Percentiles rank a stretch among this genome's conserved stretches.
Conservation (phyloP, 2,113 vertebrate genomes). For the Gallinago jamesoni region DNA sequence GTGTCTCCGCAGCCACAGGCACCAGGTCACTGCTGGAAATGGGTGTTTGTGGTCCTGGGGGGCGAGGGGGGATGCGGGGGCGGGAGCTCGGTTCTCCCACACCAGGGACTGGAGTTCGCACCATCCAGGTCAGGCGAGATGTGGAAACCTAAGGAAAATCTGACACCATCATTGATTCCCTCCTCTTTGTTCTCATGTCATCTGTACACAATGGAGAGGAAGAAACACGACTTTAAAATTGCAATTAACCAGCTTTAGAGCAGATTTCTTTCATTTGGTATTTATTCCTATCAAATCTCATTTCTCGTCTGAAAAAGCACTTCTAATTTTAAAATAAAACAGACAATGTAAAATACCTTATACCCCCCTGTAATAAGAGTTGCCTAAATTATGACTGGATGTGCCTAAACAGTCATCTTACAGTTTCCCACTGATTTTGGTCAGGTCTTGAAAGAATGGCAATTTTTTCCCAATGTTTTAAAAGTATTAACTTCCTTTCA, state of each 20-base stretch:
- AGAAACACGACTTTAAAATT: conserved; percentile 62
- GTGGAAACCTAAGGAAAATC: conserved; percentile 43
- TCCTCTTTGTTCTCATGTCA: conserved; percentile 63
- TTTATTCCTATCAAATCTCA: background rate
- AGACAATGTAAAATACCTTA: background rate
- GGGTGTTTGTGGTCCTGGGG: background rate
- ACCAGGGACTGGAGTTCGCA: background rate
- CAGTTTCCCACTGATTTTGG: conserved; percentile 6
- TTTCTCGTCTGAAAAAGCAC: background rate
- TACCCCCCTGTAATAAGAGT: background rate
- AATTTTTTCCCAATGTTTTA: conserved; percentile 57
- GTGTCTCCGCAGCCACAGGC: background rate
- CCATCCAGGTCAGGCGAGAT: conserved; percentile 50
- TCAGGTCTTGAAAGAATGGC: conserved; percentile 48
- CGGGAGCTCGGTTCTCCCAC: background rate
- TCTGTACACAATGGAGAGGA: conserved; percentile 20
- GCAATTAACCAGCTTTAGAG: conserved; percentile 64
- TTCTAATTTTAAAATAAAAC: conserved; percentile 12
- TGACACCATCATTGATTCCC: conserved; percentile 70
- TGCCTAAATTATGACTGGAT: conserved; percentile 22
- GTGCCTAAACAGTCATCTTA: background rate
- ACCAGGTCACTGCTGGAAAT: background rate
- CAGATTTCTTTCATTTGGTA: background rate
- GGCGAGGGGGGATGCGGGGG: background rate
- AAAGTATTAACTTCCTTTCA: conserved; percentile 78